Evolutionary conservation across 2,113 vertebrate species (phyloP).

Genomic region (Coryphaenoides rupestris): DNA sequence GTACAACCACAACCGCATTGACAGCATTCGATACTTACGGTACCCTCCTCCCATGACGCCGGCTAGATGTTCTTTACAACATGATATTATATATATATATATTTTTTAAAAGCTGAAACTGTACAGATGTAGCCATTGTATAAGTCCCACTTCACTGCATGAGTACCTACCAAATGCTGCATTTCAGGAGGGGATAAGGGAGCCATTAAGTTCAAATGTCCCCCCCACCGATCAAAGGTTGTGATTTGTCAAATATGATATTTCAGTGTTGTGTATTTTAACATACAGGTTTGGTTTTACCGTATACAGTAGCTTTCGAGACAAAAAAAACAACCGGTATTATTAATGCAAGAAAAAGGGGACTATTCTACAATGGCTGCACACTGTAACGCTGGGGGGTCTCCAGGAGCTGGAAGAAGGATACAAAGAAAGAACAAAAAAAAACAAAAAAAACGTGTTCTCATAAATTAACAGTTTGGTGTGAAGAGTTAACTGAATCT

Average conservation of each 20-base stretch:
- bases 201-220: neutral
- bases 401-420: slow-evolving; percentile 38
- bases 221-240: slow-evolving; percentile 9
- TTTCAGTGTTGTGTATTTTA: slow-evolving; percentile 28
- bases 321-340: slow-evolving; percentile 13
- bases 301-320: slow-evolving; percentile 27
- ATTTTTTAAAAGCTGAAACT: slow-evolving; percentile 42
- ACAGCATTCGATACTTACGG: slow-evolving; percentile 34
- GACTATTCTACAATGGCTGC: slow-evolving; percentile 59
- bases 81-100: too few relatives aligned
- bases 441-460: too few relatives aligned
- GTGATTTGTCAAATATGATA: neutral
- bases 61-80: slow-evolving; percentile 48
- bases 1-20: slow-evolving; percentile 50
- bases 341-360: slow-evolving; percentile 52
- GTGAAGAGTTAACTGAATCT: slow-evolving; percentile 44
- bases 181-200: slow-evolving; percentile 37
- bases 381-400: slow-evolving; percentile 45
- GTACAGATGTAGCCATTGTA: slow-evolving; percentile 58
- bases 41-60: slow-evolving; percentile 32
- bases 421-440: too few relatives aligned
- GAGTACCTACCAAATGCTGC: slow-evolving; percentile 46
- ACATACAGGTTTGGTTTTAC: slow-evolving; percentile 58
- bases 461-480: slow-evolving; percentile 39
- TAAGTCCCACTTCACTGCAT: slow-evolving; percentile 53